A percentile compares a stretch with the other conserved stretches of the same genome.
Evolutionary conservation across 2,113 vertebrate genomes (phyloP).

Genomic region (Microcebus lehilahytsara): DNA sequence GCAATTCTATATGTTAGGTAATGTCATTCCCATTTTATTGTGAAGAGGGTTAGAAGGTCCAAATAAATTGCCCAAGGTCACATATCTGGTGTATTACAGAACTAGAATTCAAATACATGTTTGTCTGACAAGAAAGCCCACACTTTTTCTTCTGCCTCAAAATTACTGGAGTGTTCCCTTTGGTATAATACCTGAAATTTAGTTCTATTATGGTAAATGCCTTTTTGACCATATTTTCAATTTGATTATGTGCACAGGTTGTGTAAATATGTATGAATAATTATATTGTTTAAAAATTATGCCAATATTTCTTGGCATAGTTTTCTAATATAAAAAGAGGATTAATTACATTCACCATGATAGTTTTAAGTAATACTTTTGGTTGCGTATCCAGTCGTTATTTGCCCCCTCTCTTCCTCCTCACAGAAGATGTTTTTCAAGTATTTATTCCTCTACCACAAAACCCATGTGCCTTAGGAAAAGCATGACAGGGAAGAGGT

Average conservation of each 20-base stretch:
- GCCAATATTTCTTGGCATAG: neutral
- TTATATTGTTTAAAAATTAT: constrained; percentile 4
- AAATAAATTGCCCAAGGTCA: neutral
- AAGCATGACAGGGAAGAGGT: neutral
- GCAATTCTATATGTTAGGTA: neutral
- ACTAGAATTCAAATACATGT: constrained; percentile 2
- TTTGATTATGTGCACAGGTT: neutral
- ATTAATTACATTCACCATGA: neutral
- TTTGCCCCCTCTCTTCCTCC: neutral
- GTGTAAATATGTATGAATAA: neutral
- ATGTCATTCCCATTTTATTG: neutral
- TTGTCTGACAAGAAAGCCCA: neutral
- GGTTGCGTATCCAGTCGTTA: neutral
- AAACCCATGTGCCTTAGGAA: neutral
- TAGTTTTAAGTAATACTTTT: neutral
- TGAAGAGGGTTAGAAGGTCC: neutral
- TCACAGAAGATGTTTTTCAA: neutral
- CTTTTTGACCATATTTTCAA: neutral
- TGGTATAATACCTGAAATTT: neutral
- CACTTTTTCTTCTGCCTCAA: constrained; percentile 18
- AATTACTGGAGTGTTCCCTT: neutral
- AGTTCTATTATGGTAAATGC: neutral
- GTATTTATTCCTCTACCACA: neutral
- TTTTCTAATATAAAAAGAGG: neutral
- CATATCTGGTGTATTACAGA: neutral